Evolutionary conservation across 1,140 invertebrate genomes (phyloP), one percentile per base, ranked within the genome.

Genomic region (Cyphomyrmex costatus): DNA sequence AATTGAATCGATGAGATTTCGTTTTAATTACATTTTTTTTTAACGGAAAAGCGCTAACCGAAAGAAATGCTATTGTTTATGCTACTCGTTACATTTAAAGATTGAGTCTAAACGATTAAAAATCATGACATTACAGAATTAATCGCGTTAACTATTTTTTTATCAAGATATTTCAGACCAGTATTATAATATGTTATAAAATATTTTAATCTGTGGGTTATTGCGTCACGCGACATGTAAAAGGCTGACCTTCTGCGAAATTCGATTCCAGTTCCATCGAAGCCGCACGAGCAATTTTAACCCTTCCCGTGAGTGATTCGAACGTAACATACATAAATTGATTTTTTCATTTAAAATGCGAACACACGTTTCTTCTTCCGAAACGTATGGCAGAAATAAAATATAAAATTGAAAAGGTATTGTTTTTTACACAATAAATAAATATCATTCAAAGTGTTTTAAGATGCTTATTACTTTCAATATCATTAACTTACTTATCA

Each of bases 211-310:
- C 42, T 42, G 27, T n/a, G 65, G 21, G 4, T 33, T 63, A n/a
- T 84, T 84, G 24, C 56, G n/a, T 84, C 80, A 84, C 12, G 12
- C 7, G 42, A 77, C n/a, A 19, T 30, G 27, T 33, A 36, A 77
- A 63, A 51, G 30, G 16, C n/a, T 65, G 60, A 77, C 46, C 73
- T 65, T 85, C 36, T 61, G 19, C 30, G 60, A 78, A 76, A 85
- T 78, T 85, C 30, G n/a, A 63, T 10, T 49, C n/a, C 42, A 36
- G 33, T 60, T 58, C 33, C 21, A 46, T 5, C 56, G 27, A 56
- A 74, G 27, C 24, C 6, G n/a, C n/a, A 14, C 36, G n/a, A 30
- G 14, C 24, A 24, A 36, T 49, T 27, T 53, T 60, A 30, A 73
- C 7, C 53, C 56, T 83, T 58, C 14, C 14, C 51, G n/a, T n/a